Evolutionary conservation across 2,113 vertebrate species (phyloP).

Genomic region (Azemiops feae): DNA sequence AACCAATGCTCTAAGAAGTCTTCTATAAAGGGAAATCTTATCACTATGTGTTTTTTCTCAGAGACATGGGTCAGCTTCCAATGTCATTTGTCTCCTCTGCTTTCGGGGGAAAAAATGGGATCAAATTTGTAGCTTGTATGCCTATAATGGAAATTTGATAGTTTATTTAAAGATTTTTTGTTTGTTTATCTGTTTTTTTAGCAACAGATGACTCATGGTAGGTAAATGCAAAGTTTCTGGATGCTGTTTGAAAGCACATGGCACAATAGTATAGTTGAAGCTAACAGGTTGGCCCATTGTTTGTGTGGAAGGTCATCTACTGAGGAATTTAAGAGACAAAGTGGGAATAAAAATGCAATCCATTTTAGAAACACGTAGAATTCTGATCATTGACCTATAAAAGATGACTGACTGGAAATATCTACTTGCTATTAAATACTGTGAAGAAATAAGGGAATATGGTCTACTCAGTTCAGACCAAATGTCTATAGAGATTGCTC

Average conservation of each 20-base stretch:
- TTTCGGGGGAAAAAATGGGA: background rate
- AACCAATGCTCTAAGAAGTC: background rate
- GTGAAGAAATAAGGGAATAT: too few species aligned
- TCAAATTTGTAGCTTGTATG: background rate
- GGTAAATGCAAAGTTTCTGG: background rate
- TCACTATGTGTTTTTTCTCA: background rate
- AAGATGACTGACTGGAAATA: background rate
- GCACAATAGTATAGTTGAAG: background rate
- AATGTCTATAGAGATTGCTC: background rate
- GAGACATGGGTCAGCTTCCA: background rate
- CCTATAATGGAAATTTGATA: background rate
- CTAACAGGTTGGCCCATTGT: background rate
- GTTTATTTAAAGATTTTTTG: background rate
- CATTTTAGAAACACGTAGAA: background rate
- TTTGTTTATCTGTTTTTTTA: background rate
- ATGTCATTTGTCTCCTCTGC: background rate
- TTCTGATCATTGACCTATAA: background rate
- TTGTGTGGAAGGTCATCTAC: background rate
- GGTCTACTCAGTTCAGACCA: background rate
- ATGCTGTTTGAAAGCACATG: background rate
- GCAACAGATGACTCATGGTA: background rate
- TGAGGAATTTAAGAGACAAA: background rate
- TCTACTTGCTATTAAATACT: background rate
- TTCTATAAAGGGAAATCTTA: background rate
- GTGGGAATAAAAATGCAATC: background rate